Evolutionary conservation across 2,888 invertebrate species (phyloP), one percentile per base, ranked within the genome.

Genomic region (Lutraria lutraria): DNA sequence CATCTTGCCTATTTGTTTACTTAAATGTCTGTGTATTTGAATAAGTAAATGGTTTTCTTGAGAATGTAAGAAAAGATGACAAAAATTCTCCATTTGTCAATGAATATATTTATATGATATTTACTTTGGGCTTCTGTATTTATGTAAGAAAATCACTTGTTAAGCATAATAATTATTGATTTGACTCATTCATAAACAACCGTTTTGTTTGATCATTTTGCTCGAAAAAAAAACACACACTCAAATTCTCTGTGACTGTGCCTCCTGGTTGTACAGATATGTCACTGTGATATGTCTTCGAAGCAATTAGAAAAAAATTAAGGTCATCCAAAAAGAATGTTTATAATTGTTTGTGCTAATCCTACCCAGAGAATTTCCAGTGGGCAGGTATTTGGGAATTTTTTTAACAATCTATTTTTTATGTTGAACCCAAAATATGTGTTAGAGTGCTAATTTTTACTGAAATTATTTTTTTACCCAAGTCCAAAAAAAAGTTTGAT

Each of bases 11-110:
- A 25, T 10, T 68, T 68, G 63, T 68, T 68, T n/a, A 68, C 63
- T 68, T 68, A 25, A n/a, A 68, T 25, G 25, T 68, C 63, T 68
- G 63, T 68, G 25, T 68, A n/a, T 68, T 68, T 68, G 63, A 68
- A 68, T 68, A 68, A 68, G 63, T 68, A 68, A 68, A 25, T 68
- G 63, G 25, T 25, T 21, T 68, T 13, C 25, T n/a, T n/a, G n/a
- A 25, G 25, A 68, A 60, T 8, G n/a, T 6, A 25, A 13, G 25
- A 13, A 25, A n/a, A 68, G n/a, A 12, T 0, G 12, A 68, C 12
- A 68, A 25, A 25, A 25, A 25, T 68, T 25, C n/a, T 25, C 0
- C 63, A 3, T 68, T 68, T n/a, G 25, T 3, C 63, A 12, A 25
- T 68, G 63, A 6, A 25, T 68, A 25, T 25, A 25, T 1, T 4